These are phyloP conservation scores for Campylomormyrus numenius DNA, from an alignment of 2,113 vertebrate genomes.

Conservation along the genomic window DNA sequence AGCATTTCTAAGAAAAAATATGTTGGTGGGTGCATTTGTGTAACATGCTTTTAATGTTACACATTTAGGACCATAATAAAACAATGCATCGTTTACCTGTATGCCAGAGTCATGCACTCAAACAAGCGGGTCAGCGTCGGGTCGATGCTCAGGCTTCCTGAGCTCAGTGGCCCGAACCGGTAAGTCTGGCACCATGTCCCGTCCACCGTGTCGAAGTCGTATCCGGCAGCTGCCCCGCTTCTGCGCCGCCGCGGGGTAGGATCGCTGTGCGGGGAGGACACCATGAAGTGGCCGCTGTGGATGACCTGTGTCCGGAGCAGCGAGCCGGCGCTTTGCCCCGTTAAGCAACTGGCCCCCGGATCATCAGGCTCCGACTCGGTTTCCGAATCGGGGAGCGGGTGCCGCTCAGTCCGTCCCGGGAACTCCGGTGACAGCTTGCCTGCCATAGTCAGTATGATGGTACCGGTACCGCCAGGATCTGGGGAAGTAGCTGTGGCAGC, in stretches of 20 bases:
- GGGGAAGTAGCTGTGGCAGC: not conserved
- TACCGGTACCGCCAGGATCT: not conserved
- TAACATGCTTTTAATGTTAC: not conserved
- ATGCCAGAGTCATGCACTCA: slow-evolving; percentile 97
- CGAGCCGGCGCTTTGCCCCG: slow-evolving; percentile 14
- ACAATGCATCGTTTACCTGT: slow-evolving; percentile 68
- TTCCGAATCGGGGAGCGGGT: slow-evolving; percentile 46
- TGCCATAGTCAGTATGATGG: slow-evolving; percentile 38
- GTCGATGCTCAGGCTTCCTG: slow-evolving; percentile 81
- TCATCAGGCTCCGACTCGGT: slow-evolving; percentile 70
- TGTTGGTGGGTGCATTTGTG: not conserved
- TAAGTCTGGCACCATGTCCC: slow-evolving; percentile 54
- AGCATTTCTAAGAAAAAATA: not conserved
- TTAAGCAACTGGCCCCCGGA: slow-evolving; percentile 13
- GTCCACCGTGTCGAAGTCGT: slow-evolving; percentile 64
- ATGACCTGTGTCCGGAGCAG: slow-evolving; percentile 74
- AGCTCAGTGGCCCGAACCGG: slow-evolving; percentile 60
- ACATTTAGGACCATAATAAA: not conserved
- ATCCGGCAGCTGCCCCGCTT: slow-evolving; percentile 38
- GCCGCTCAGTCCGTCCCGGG: slow-evolving; percentile 25
- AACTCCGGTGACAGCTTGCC: slow-evolving; percentile 28
- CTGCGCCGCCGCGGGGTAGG: slow-evolving; percentile 57
- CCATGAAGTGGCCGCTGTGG: slow-evolving; percentile 98
- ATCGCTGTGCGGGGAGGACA: slow-evolving; percentile 89
- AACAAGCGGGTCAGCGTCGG: slow-evolving; percentile 87